Conservation (phyloP, 2,113 vertebrate species). For the Strix uralensis region DNA sequence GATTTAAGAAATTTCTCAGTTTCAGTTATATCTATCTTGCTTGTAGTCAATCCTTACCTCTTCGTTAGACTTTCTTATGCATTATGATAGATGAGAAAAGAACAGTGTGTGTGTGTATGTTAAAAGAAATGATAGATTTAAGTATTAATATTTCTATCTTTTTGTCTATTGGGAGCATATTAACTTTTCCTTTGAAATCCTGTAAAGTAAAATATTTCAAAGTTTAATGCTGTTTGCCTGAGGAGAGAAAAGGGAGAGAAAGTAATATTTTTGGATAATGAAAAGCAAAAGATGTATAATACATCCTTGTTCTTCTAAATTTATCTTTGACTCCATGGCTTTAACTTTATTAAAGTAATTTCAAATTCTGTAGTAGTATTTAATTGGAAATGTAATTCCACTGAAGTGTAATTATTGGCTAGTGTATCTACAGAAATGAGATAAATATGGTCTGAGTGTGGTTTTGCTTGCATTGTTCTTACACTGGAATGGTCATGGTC, state of each 20-base stretch:
- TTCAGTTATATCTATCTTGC: not conserved
- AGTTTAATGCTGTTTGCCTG: not conserved
- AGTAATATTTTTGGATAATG: not conserved
- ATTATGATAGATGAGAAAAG: not conserved
- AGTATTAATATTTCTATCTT: not conserved
- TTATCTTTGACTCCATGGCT: not conserved
- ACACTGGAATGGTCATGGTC: not conserved
- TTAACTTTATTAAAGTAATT: not conserved
- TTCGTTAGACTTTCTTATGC: not conserved
- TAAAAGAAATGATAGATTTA: not conserved
- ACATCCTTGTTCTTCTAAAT: not conserved
- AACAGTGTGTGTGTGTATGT: not conserved
- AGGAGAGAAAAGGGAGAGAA: not conserved
- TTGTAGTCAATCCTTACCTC: not conserved
- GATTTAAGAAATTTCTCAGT: not conserved
- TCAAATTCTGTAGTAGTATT: not conserved
- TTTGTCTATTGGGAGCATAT: not conserved
- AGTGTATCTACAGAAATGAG: not conserved
- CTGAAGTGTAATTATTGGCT: not conserved
- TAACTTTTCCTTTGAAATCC: slow-evolving; percentile 31
- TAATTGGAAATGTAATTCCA: slow-evolving; percentile 22
- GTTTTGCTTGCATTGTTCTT: not conserved
- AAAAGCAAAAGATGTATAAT: not conserved
- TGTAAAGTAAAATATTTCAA: not conserved
- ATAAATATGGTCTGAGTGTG: not conserved